Conservation (phyloP, 2,888 invertebrate species). For the Chymomyza fuscimana region DNA sequence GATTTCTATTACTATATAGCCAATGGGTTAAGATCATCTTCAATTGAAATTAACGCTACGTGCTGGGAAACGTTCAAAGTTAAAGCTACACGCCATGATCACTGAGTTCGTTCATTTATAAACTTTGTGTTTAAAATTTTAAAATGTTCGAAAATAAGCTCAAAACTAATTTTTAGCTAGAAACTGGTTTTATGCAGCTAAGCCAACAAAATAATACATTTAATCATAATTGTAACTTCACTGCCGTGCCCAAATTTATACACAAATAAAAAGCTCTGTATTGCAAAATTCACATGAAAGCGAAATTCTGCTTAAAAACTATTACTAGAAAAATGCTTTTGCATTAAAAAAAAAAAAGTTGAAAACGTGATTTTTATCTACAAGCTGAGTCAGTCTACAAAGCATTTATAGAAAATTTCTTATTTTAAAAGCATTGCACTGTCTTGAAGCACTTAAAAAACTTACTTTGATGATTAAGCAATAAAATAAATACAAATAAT, state of each 20-base stretch:
- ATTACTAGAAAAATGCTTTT: not conserved
- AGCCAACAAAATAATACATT: no score
- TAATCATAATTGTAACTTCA: no score
- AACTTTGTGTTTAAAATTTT: no score
- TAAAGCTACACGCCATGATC: no score
- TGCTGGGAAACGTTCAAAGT: no score
- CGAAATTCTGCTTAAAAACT: not conserved
- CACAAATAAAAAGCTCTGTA: not conserved
- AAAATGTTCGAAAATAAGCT: no score
- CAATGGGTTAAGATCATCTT: no score
- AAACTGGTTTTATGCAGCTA: no score
- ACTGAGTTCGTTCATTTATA: no score
- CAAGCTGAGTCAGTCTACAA: not conserved
- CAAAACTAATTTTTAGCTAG: no score
- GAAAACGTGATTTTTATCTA: not conserved
- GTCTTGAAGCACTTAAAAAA: not conserved
- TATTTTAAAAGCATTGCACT: not conserved
- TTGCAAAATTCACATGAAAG: not conserved
- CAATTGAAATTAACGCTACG: no score
- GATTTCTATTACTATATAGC: no score
- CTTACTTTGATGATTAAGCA: not conserved
- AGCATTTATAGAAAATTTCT: not conserved
- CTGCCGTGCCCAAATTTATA: not conserved
- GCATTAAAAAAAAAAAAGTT: not conserved
- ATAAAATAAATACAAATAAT: constrained; percentile 5